Conservation (phyloP, 2,888 invertebrate genomes). For the Drosophila longiperda region DNA sequence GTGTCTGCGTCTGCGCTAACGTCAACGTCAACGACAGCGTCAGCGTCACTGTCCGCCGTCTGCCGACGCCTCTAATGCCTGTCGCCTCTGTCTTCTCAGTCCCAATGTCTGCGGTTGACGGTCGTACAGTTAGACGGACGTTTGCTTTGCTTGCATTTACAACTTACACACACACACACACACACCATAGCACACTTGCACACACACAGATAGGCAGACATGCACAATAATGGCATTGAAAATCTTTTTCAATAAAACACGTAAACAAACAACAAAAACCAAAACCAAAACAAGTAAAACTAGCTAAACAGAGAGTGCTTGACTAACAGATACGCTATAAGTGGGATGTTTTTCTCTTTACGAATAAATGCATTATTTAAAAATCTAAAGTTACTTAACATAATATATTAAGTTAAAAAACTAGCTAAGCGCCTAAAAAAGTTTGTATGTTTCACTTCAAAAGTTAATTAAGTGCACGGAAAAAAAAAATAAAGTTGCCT, state of each 20-base stretch:
- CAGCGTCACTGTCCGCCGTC: slow-evolving; percentile 45
- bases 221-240: slow-evolving; percentile 77
- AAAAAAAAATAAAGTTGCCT: neutral
- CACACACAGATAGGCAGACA: slow-evolving; percentile 44
- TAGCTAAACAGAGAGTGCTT: slow-evolving; percentile 14
- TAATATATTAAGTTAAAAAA: neutral
- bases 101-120: slow-evolving; percentile 77
- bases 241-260: slow-evolving; percentile 80
- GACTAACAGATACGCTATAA: slow-evolving; percentile 38
- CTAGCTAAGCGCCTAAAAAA: neutral
- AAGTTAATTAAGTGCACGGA: neutral
- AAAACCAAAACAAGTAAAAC: slow-evolving; percentile 68
- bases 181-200: slow-evolving; percentile 27
- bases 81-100: slow-evolving; percentile 58
- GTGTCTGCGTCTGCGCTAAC: slow-evolving; percentile 28
- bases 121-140: slow-evolving; percentile 79
- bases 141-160: slow-evolving; percentile 78
- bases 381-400: neutral
- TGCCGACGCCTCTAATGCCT: slow-evolving; percentile 66
- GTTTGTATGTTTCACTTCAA: neutral
- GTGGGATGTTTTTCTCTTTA: neutral
- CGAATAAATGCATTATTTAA: neutral
- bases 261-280: slow-evolving; percentile 76
- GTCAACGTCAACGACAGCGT: slow-evolving; percentile 25
- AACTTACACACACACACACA: slow-evolving; percentile 59